Evolutionary conservation across 2,888 invertebrate species (phyloP).

Genomic region (Colletes collaris): DNA sequence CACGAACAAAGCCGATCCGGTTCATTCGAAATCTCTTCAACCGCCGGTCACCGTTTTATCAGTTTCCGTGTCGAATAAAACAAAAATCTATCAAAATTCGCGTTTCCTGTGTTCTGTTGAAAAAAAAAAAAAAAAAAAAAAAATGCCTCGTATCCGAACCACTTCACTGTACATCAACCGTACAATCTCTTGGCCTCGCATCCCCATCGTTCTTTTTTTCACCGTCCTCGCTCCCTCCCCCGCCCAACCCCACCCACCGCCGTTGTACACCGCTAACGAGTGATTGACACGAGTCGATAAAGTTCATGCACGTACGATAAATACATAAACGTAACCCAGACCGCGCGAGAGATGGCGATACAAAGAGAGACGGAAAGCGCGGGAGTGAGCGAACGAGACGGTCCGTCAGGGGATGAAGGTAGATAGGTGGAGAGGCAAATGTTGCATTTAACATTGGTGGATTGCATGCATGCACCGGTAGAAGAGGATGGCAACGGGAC

Average conservation of each 20-base stretch:
- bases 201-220: slow-evolving; percentile 45
- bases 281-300: slow-evolving; percentile 80
- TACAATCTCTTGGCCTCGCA: slow-evolving; percentile 39
- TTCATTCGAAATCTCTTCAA: background rate
- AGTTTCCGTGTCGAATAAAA: background rate
- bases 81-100: slow-evolving; percentile 3
- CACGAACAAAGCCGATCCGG: no score
- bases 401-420: slow-evolving; percentile 50
- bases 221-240: slow-evolving; percentile 3
- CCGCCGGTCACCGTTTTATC: background rate
- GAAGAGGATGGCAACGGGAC: slow-evolving; percentile 34
- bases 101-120: background rate
- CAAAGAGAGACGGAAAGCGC: slow-evolving; percentile 14
- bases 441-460: slow-evolving; percentile 80
- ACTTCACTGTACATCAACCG: slow-evolving; percentile 43
- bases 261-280: slow-evolving; percentile 37
- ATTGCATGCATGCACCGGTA: slow-evolving; percentile 70
- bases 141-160: slow-evolving; percentile 11
- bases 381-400: slow-evolving; percentile 29
- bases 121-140: background rate
- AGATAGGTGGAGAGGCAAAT: slow-evolving; percentile 69
- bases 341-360: slow-evolving; percentile 23
- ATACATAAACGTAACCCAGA: slow-evolving; percentile 64
- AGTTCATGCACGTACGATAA: slow-evolving; percentile 75
- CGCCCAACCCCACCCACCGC: background rate